Evolutionary conservation across 2,888 invertebrate species (phyloP), one percentile per base, ranked within the genome.

Genomic region (Acleris holmiana): DNA sequence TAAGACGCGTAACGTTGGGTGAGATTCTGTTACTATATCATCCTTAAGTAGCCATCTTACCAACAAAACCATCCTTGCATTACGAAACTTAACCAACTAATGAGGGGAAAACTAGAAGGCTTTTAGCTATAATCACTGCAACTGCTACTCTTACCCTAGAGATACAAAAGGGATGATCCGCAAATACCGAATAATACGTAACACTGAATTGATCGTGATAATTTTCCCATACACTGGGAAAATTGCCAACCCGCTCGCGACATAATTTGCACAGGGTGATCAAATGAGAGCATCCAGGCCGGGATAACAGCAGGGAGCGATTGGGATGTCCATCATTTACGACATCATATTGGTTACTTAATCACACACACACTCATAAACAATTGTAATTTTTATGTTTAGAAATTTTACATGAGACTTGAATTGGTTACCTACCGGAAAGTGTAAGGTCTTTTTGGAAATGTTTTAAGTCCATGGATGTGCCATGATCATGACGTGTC

Each of bases 231-330:
- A 40, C 23, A 49, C 15, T 21, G 21, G 19, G 35, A 23, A 49
- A 49, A 58, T 57, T 58, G 49, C 35, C n/a, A 49, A 41, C 40
- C 47, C 57, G 19, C 21, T 48, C 57, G 29, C 35, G 23, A 58
- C 49, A 49, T 58, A 49, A 58, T 49, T 49, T 49, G 49, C 15
- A 15, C 6, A 40, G 21, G 49, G 40, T 35, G 40, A 53, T 53
- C 53, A 53, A 21, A 21, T 19, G 53, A 35, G 53, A 35, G 29
- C 51, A 17, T 50, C n/a, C 51, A 29, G 10, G 35, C 25, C 50
- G 29, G 35, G 19, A 7, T 21, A 53, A 15, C 19, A 35, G 35
- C 51, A 5, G 53, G 40, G 44, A 44, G 4, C 53, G 19, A 21
- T 21, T 3, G 53, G 53, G 17, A 19, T 4, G 21, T 17, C 19